A percentile compares a stretch with the other conserved stretches of the same genome.
Evolutionary conservation across 2,888 invertebrate species (phyloP).

Genomic region (Anagyrus pseudococci): DNA sequence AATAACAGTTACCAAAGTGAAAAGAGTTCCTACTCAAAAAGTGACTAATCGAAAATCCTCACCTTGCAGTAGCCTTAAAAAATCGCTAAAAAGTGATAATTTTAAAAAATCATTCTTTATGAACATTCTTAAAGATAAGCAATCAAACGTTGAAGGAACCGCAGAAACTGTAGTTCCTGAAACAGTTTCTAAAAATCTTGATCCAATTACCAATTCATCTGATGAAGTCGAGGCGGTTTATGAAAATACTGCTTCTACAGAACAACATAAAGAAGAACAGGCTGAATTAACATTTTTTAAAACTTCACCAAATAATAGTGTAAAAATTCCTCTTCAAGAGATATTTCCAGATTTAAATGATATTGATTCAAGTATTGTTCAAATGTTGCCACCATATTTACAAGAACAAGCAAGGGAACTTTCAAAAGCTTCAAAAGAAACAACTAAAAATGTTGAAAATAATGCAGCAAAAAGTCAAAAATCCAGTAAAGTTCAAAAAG

Average conservation of each 20-base stretch:
- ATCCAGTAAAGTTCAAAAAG: constrained; percentile 14
- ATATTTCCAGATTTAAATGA: constrained; percentile 62
- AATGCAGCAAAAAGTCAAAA: constrained; percentile 36
- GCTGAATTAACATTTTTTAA: no score
- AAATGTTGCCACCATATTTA: constrained; percentile 58
- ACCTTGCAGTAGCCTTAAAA: constrained; percentile 32
- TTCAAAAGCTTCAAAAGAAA: constrained; percentile 41
- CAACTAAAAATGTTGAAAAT: constrained; percentile 31
- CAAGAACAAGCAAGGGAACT: constrained; percentile 54
- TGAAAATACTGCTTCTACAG: not conserved
- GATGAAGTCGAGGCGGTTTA: not conserved
- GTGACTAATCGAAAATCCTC: constrained; percentile 23
- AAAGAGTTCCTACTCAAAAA: not conserved
- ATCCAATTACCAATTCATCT: not conserved
- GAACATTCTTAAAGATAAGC: constrained; percentile 49
- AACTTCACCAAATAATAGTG: not conserved
- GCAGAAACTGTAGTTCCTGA: not conserved
- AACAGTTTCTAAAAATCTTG: not conserved
- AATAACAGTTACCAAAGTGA: no score
- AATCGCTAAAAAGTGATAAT: constrained; percentile 43
- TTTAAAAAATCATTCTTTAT: constrained; percentile 56
- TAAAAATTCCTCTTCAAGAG: constrained; percentile 49
- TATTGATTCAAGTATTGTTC: constrained; percentile 58
- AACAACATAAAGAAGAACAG: no score
- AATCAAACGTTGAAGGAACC: constrained; percentile 9